phyloP scores from a whole-genome alignment of 1,140 invertebrate species.

The Aphis craccivora region DNA sequence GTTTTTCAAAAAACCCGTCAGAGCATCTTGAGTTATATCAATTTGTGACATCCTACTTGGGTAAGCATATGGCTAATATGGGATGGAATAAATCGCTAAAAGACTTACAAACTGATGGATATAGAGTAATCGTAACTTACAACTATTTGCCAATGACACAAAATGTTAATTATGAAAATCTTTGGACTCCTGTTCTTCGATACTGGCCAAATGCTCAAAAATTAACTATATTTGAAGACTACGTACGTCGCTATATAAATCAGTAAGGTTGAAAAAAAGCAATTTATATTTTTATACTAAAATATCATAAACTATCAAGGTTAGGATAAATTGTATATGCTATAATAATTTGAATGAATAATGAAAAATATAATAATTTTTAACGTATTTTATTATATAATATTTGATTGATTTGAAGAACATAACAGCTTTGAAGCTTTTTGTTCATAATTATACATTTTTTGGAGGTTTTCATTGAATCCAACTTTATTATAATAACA shows the following conservation, averaged over 20 bases:
- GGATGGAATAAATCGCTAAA: neutral
- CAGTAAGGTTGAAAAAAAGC: neutral
- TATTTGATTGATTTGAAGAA: too few species aligned
- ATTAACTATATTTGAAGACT: neutral
- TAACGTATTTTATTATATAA: too few species aligned
- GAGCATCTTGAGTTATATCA: neutral
- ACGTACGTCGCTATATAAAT: neutral
- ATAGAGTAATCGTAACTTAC: neutral
- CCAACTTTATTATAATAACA: too few species aligned
- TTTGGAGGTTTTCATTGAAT: too few species aligned
- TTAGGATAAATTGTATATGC: too few species aligned
- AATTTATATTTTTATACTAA: too few species aligned
- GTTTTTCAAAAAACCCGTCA: neutral
- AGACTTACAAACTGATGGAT: slow-evolving; percentile 4
- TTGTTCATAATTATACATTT: too few species aligned
- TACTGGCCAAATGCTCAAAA: slow-evolving; percentile 15
- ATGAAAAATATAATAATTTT: too few species aligned
- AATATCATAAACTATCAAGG: too few species aligned
- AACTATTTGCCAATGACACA: neutral
- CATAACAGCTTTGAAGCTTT: too few species aligned
- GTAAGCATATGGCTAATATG: neutral
- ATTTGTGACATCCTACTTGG: neutral
- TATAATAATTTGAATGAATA: too few species aligned
- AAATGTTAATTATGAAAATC: neutral
- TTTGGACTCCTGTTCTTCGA: neutral